Conservation (phyloP, 2,797 vertebrate species). For the Australoheros facetus region DNA sequence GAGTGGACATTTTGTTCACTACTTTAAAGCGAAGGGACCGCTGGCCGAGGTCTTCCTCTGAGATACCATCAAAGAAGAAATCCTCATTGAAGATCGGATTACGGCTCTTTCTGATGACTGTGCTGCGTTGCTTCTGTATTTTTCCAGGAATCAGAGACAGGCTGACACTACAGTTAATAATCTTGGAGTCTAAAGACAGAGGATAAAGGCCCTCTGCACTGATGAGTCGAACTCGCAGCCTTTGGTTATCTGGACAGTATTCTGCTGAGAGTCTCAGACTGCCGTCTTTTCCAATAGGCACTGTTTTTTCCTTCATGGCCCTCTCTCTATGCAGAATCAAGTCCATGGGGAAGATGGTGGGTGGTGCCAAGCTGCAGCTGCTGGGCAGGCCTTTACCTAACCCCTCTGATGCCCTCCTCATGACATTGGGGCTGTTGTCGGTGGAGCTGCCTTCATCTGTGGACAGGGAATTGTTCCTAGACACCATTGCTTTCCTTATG, state of each 20-base stretch:
- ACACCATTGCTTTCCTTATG: slow-evolving; percentile 76
- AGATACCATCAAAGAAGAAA: slow-evolving; percentile 88
- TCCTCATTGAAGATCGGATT: slow-evolving; percentile 92
- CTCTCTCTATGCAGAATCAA: slow-evolving; percentile 77
- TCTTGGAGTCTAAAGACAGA: slow-evolving; percentile 80
- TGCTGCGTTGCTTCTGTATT: slow-evolving; percentile 87
- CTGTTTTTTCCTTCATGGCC: slow-evolving; percentile 78
- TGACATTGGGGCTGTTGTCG: slow-evolving; percentile 88
- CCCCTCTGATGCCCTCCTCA: slow-evolving; percentile 84
- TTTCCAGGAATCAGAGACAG: slow-evolving; percentile 86
- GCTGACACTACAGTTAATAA: slow-evolving; percentile 87
- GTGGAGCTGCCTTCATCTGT: slow-evolving; percentile 92
- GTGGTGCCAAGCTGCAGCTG: slow-evolving; percentile 76
- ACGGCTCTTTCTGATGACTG: slow-evolving; percentile 87
- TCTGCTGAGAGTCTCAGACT: slow-evolving; percentile 85
- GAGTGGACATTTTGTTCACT: slow-evolving; percentile 85
- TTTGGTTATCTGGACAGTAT: slow-evolving; percentile 83
- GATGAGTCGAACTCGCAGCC: slow-evolving; percentile 89
- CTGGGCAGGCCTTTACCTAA: slow-evolving; percentile 68
- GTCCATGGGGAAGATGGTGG: slow-evolving; percentile 82
- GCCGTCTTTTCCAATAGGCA: slow-evolving; percentile 81
- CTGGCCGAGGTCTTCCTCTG: slow-evolving; percentile 81
- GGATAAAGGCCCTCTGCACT: slow-evolving; percentile 85
- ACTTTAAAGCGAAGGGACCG: slow-evolving; percentile 87
- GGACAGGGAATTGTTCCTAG: slow-evolving; percentile 88